phyloP scores from a whole-genome alignment of 1,140 invertebrate genomes.

The Fopius arisanus region DNA sequence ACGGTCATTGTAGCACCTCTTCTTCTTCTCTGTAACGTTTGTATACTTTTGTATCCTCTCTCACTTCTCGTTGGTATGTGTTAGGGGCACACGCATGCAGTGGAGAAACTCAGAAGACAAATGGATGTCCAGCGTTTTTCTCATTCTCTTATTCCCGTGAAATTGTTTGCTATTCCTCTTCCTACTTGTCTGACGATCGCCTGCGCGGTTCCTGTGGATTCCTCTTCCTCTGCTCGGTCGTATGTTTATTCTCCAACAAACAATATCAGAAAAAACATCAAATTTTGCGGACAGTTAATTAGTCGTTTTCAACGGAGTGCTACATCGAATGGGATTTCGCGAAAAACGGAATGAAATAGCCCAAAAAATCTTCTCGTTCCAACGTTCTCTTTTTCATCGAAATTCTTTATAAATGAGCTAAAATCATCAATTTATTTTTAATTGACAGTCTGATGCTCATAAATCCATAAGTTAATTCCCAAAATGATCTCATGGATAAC shows the following conservation, averaged over 20 bases:
- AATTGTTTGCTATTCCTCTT: constrained; percentile 22
- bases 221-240: not conserved
- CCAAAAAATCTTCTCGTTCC: no score
- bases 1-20: constrained; percentile 7
- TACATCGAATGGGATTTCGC: no score
- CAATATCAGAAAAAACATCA: not conserved
- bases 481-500: no score
- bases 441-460: no score
- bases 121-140: constrained; percentile 19
- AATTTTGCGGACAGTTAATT: no score
- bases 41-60: constrained; percentile 2
- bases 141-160: not conserved
- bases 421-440: no score
- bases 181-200: not conserved
- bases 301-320: no score
- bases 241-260: not conserved
- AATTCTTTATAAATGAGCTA: no score
- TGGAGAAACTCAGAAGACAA: constrained; percentile 12
- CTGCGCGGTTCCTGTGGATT: not conserved
- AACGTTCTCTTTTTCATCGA: no score
- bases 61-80: not conserved
- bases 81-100: not conserved
- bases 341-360: no score
- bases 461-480: no score
- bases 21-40: not conserved